A percentile compares a stretch with the other conserved stretches of the same genome.
These are phyloP conservation scores for Cheirogaleus major DNA, from an alignment of 2,797 vertebrate genomes.

Conservation along the genomic window DNA sequence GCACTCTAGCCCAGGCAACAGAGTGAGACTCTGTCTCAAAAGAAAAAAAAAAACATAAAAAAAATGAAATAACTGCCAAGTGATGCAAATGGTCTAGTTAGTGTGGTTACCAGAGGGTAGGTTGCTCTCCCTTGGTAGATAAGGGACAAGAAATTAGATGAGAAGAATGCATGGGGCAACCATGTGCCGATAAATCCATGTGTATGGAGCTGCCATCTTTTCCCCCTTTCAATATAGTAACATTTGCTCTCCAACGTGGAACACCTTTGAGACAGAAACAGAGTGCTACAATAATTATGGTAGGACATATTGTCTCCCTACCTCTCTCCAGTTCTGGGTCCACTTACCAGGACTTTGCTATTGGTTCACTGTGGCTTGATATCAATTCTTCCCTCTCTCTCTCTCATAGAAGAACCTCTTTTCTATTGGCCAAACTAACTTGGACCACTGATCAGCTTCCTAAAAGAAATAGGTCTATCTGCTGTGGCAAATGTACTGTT, in stretches of 20 bases:
- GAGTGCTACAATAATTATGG: neutral
- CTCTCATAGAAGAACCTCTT: neutral
- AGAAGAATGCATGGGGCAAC: fast-evolving
- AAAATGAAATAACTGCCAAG: too few species aligned
- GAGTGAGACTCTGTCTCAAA: too few species aligned
- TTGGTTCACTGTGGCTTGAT: too few species aligned
- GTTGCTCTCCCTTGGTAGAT: neutral
- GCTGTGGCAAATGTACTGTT: neutral
- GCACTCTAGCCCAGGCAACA: too few species aligned
- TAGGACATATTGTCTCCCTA: fast-evolving
- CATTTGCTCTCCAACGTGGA: neutral
- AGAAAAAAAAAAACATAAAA: too few species aligned
- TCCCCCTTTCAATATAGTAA: neutral
- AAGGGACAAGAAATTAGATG: neutral
- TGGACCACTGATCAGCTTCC: neutral
- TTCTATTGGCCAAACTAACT: neutral
- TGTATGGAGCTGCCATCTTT: fast-evolving
- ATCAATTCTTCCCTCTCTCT: neutral
- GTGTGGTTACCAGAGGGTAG: neutral
- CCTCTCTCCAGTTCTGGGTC: neutral
- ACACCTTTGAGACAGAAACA: neutral
- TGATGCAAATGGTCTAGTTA: neutral
- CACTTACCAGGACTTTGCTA: neutral
- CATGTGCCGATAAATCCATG: neutral
- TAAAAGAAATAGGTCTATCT: neutral